These are phyloP conservation scores for Drosophila lacicola DNA, from an alignment of 2,888 invertebrate species.

Conservation along the genomic window DNA sequence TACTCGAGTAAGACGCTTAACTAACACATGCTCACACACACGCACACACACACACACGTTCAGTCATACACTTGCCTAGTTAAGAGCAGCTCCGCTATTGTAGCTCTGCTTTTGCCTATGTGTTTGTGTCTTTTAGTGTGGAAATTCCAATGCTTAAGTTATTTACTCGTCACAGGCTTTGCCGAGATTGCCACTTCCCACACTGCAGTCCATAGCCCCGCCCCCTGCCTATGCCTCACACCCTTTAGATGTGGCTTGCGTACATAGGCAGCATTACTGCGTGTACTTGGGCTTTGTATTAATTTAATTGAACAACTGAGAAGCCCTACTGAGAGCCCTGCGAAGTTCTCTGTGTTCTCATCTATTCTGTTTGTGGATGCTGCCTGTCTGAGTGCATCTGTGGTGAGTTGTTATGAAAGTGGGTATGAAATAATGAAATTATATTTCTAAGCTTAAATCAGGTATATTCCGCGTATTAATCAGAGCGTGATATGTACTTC, in stretches of 20 bases:
- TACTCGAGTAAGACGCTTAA: slow-evolving; percentile 78
- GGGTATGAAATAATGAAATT: too few species aligned
- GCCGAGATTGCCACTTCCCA: slow-evolving; percentile 39
- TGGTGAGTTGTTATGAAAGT: not conserved
- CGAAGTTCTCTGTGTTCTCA: not conserved
- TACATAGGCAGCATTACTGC: slow-evolving; percentile 72
- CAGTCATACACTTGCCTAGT: slow-evolving; percentile 9
- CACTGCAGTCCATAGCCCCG: not conserved
- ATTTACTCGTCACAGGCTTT: slow-evolving; percentile 62
- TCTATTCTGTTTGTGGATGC: not conserved
- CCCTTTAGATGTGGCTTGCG: slow-evolving; percentile 31
- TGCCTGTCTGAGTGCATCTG: not conserved
- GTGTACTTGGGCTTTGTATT: slow-evolving; percentile 70
- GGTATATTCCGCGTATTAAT: not conserved
- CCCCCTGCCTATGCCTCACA: too few species aligned
- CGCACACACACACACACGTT: slow-evolving; percentile 1
- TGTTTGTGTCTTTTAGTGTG: slow-evolving; percentile 31
- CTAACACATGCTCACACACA: slow-evolving; percentile 37
- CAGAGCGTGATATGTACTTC: not conserved
- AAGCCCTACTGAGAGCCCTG: slow-evolving; percentile 6
- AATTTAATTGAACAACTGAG: slow-evolving; percentile 75
- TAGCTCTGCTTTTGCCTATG: slow-evolving; percentile 22
- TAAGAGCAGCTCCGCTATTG: slow-evolving; percentile 20
- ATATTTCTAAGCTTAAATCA: not conserved
- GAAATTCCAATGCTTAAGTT: slow-evolving; percentile 67